Conservation (phyloP, 2,113 vertebrate species). For the Pandion haliaetus region DNA sequence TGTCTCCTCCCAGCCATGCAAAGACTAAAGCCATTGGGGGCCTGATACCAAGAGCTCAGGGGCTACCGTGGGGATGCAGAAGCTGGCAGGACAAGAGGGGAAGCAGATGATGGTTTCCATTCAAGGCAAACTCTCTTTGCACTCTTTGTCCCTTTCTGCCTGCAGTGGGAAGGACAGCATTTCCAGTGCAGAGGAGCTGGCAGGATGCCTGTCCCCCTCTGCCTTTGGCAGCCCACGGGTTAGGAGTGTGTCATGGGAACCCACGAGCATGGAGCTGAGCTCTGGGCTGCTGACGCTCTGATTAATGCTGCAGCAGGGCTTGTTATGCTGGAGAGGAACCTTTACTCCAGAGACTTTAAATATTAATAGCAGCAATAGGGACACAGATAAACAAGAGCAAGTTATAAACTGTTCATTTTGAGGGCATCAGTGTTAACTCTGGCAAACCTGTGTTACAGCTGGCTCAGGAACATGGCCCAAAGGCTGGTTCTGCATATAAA, state of each 20-base stretch:
- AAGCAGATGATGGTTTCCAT: neutral
- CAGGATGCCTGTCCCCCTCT: neutral
- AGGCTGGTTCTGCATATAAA: neutral
- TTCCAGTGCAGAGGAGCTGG: neutral
- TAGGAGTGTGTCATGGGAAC: neutral
- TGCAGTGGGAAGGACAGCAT: neutral
- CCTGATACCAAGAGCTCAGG: neutral
- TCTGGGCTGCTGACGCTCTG: neutral
- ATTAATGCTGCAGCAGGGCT: constrained; percentile 29
- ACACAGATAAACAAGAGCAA: constrained; percentile 62
- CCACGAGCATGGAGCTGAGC: neutral
- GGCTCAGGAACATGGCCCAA: neutral
- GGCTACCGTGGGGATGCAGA: neutral
- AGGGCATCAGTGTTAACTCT: neutral
- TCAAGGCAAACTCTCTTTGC: neutral
- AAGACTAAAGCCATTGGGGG: neutral
- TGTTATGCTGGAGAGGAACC: constrained; percentile 1
- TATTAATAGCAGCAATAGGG: constrained; percentile 69
- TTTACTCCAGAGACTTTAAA: constrained; percentile 65
- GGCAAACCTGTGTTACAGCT: neutral
- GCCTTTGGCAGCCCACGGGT: neutral
- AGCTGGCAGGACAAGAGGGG: neutral
- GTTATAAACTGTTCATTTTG: constrained; percentile 55
- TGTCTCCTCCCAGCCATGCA: fast-evolving
- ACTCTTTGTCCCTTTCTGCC: neutral